Base-by-base conservation (phyloP, 2,888 invertebrate genomes). In the Urechis unicinctus region DNA sequence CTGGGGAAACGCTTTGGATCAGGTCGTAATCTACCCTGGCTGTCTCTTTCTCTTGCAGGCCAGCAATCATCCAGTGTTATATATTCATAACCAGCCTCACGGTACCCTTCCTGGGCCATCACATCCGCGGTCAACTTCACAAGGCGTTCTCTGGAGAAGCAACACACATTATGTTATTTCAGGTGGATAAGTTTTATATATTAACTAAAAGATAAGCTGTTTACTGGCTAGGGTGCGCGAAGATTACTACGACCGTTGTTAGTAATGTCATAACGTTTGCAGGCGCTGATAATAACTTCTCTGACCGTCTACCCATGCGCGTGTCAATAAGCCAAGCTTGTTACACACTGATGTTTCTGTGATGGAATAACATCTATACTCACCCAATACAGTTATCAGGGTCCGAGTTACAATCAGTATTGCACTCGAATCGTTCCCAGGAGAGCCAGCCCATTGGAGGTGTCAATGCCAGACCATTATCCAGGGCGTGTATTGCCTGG, bases 51-150 rank as follows among this genome's bases (percentile, higher is more conserved):
- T 51, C 59, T 61, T 24, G 65, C 71, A 58, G 68, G 64, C 75
- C 77, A 77, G 50, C 77, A 77, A 59, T 77, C 93, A 72, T 93
- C 93, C 49, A 93, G 86, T 73, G 91, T 91, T 65, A 93, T 68
- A 30, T 61, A 66, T 31, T 63, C 55, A 58, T 77, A 71, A 2
- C 66, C 68, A 4, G 59, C 65, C 17, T 61, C 61, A n/a, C 21
- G 24, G 47, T 55, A 67, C 3, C 68, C 68, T 63, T 56, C 54
- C 9, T 44, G 24, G 4, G 53, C 66, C 60, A 93, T 82, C 66
- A 91, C 84, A 76, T 93, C 69, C 9, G 70, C 71, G 66, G 68
- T 69, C 36, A 65, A 57, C 62, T 58, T 68, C 56, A 75, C 70
- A 17, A 74, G 60, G 25, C 67, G 50, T 55, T 74, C 72, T 53